Conservation (phyloP, 2,797 vertebrate species). For the Phrynocephalus vlangalii region DNA sequence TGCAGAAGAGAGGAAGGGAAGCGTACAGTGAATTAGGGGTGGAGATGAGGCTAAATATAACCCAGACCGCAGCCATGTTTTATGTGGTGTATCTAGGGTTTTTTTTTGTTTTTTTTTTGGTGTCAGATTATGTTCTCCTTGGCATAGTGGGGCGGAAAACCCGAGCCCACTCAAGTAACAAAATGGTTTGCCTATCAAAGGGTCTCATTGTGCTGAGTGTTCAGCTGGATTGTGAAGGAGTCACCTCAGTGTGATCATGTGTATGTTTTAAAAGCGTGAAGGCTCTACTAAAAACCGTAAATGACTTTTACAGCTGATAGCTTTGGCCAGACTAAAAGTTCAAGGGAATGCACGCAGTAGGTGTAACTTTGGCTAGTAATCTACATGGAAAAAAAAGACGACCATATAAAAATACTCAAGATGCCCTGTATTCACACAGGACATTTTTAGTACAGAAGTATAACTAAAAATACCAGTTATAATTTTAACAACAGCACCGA, state of each 20-base stretch:
- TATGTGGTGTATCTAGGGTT: constrained; percentile 20
- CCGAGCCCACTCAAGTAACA: constrained; percentile 21
- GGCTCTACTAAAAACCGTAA: not conserved
- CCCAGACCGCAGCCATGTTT: constrained; percentile 29
- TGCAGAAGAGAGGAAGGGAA: not conserved
- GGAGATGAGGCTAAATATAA: constrained; percentile 29
- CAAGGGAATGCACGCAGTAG: constrained; percentile 10
- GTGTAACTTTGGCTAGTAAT: not conserved
- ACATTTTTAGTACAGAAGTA: not conserved
- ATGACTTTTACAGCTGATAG: constrained; percentile 36
- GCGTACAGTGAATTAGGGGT: not conserved
- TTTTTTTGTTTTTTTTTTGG: not conserved
- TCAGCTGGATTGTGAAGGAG: not conserved
- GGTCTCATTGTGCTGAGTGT: constrained; percentile 16
- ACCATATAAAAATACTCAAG: not conserved
- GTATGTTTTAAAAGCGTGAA: not conserved
- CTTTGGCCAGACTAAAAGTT: constrained; percentile 30
- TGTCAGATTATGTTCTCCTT: constrained; percentile 21
- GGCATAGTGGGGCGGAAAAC: constrained; percentile 35
- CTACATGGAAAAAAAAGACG: not conserved
- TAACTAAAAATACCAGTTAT: not conserved
- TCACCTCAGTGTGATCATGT: not conserved
- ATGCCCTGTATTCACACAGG: not conserved
- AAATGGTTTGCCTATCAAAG: constrained; percentile 33
- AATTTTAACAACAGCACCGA: not conserved